Base-by-base conservation (phyloP, 2,113 vertebrate genomes). In the Caranx melampygus region DNA sequence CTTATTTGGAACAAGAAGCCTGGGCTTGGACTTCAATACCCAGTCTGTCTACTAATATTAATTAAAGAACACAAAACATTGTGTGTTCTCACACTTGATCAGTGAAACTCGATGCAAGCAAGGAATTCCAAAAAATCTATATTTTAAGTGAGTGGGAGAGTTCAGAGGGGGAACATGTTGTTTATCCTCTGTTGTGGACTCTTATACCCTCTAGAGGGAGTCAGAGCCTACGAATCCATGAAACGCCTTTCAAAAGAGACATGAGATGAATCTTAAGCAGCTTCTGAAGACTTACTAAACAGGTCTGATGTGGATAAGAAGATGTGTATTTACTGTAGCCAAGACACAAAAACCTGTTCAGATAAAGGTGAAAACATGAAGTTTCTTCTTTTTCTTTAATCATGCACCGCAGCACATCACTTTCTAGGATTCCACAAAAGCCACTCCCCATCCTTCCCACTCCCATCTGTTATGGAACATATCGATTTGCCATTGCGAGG, bases 171-270 rank as follows among this genome's bases (percentile, higher is more conserved):
- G 10, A 31, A 12, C 35, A 21, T 57, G 15, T 70, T 65, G 44
- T 35, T 76, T 61, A 49, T 60, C 6, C 0, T 20, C 8, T 44
- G 82, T 15, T 79, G 58, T 85, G 79, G 20, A 63, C 20, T 15
- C 6, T 51, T 3, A 12, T 34, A 60, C 14, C 90, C 93, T 88
- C 89, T 92, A 92, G 92, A 59, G 91, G 91, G 92, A 81, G 90
- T 73, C 35, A 92, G 70, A 91, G 76, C 51, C 70, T 79, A 74
- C 79, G 75, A 78, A 73, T 88, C 54, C 18, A 52, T 81, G 7
- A 75, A 51, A 69, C 34, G 44, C 14, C 26, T 67, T 77, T 61
- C 26, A 49, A 18, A 10, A 1, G 37, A 59, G 49, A n/a, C 44
- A 44, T 65, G 78, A 74, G 60, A 0, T 26, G 60, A 85, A 83